These are phyloP conservation scores for Drosophila pseudotakahashii DNA, from an alignment of 2,888 invertebrate species.

Conservation along the genomic window DNA sequence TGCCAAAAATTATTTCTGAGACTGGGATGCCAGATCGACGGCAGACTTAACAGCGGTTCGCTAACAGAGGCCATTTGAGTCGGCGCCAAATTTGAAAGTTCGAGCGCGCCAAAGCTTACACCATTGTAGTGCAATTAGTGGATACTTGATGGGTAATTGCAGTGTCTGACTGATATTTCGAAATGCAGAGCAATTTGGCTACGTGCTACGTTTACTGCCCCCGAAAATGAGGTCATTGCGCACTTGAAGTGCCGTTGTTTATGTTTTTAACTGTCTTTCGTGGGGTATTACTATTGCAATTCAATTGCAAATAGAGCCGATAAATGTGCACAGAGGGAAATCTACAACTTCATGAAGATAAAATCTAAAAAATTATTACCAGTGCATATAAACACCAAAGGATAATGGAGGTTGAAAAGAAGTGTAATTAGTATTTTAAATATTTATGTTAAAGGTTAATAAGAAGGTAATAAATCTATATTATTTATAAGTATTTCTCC, in stretches of 20 bases:
- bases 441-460: background rate
- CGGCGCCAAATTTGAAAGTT: conserved; percentile 14
- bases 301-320: conserved; percentile 50
- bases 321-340: conserved; percentile 13
- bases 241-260: conserved; percentile 43
- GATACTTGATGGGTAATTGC: conserved; percentile 34
- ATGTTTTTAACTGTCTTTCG: conserved; percentile 22
- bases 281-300: conserved; percentile 38
- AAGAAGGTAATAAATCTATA: no score
- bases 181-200: conserved; percentile 42
- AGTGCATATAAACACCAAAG: no score
- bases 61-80: background rate
- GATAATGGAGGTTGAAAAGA: no score
- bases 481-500: background rate
- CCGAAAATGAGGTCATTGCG: conserved; percentile 55
- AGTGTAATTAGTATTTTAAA: no score
- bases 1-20: background rate
- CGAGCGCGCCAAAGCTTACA: conserved; percentile 22
- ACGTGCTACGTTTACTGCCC: conserved; percentile 41
- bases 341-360: background rate
- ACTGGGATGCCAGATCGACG: background rate
- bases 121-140: conserved; percentile 30
- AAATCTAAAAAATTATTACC: no score
- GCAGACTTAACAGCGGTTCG: background rate
- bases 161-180: conserved; percentile 38